phyloP scores from a whole-genome alignment of 37 sponge, comb jelly and placozoan species.

The Cladorhizidae sp. region DNA sequence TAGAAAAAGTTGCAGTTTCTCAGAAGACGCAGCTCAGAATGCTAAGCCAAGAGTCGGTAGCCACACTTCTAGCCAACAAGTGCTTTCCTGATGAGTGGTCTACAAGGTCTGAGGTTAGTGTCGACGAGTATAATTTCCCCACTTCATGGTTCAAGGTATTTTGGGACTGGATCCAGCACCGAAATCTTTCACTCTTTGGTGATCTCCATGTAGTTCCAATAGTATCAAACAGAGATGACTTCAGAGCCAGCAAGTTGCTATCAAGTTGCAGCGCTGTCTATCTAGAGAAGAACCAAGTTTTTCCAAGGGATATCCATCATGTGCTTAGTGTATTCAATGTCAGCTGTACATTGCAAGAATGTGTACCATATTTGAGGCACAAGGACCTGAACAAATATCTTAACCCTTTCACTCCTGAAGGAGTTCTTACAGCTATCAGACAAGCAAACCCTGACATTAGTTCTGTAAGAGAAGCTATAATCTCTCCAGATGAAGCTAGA shows the following conservation, averaged over 20 bases:
- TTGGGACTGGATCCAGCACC: slow-evolving; percentile 40
- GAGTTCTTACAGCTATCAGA: neutral
- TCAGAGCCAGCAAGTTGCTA: neutral
- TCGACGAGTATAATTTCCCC: neutral
- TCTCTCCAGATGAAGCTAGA: neutral
- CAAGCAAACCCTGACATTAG: neutral
- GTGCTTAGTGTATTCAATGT: too few relatives aligned
- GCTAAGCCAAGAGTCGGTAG: neutral
- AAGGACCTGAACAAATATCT: neutral
- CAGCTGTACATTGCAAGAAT: neutral
- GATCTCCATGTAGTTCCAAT: slow-evolving; percentile 25
- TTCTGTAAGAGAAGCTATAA: neutral
- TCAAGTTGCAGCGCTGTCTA: neutral
- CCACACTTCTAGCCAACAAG: slow-evolving; percentile 10
- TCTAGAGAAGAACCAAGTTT: too few relatives aligned
- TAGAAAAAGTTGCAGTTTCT: slow-evolving; percentile 10
- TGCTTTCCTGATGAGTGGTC: too few relatives aligned
- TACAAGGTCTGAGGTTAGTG: too few relatives aligned
- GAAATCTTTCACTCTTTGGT: slow-evolving; percentile 1
- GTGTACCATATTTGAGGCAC: neutral
- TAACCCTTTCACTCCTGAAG: neutral
- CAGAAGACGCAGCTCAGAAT: slow-evolving; percentile 23
- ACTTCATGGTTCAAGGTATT: slow-evolving; percentile 28
- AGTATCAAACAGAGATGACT: neutral
- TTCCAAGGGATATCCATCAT: too few relatives aligned